Evolutionary conservation across 1,140 invertebrate species (phyloP), one percentile per base, ranked within the genome.

Genomic region (Polypedilum pembai): DNA sequence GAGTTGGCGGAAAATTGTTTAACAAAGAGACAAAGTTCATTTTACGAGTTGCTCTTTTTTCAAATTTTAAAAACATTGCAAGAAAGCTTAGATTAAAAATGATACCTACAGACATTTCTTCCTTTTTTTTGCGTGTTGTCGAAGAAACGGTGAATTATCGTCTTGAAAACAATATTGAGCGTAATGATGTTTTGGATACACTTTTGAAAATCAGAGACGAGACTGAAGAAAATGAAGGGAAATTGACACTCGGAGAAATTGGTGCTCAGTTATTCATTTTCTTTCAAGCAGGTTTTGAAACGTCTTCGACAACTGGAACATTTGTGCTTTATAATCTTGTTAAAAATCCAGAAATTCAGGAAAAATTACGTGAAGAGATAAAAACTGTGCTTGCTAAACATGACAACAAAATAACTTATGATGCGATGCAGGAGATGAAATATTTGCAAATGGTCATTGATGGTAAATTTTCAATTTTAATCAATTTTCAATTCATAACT

Each of bases 301-400:
- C 91, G 0, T 88, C 88, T 0, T 86, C 89, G 0, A 87, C 85
- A 0, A 82, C 86, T 0, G 83, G 91, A 73, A 85, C 86, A 20
- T 88, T 87, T 40, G 80, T 85, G 0, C 78, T 86, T 0, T 89
- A 88, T 76, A 83, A 87, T 74, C 78, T 93, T 17, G 88, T 89
- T 0, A 77, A 79, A 3, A 83, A 91, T 79, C 87, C 85, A 40
- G 82, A 88, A 17, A 80, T 89, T 17, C 91, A 93, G 76, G 79
- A 86, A 0, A 85, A 82, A 76, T 76, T 90, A 0, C 81, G 87
- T 8, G 77, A 85, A 2, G 90, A 92, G 79, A 84, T 93, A 0
- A 77, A 83, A 3, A 76, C 79, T 1, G 83, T 87, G 7, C 77
- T 87, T 8, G 77, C 76, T 0, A 84, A 83, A 17, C 78, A 87